Conservation (phyloP, 2,113 vertebrate species). For the Heliornis fulica region DNA sequence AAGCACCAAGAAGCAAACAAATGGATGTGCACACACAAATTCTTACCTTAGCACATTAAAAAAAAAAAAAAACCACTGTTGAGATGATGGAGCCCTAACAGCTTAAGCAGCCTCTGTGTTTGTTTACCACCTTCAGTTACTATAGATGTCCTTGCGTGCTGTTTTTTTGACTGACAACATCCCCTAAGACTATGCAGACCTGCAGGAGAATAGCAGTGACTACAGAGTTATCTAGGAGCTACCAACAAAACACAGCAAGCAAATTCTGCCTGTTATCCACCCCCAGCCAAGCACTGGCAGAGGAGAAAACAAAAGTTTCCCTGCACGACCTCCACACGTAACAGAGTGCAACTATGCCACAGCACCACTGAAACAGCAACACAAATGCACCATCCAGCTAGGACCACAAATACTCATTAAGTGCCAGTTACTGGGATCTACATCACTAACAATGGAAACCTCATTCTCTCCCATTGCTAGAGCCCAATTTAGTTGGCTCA, state of each 20-base stretch:
- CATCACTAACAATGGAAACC: neutral
- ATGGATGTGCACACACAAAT: accelerated
- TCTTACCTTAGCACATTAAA: neutral
- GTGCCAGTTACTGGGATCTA: neutral
- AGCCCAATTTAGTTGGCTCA: neutral
- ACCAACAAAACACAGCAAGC: neutral
- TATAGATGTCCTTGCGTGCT: neutral
- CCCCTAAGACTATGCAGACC: neutral
- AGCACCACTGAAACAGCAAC: neutral
- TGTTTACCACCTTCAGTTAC: neutral
- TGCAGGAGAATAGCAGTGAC: neutral
- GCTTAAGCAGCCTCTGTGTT: neutral
- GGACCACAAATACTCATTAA: neutral
- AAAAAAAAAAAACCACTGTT: neutral
- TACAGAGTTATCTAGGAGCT: neutral
- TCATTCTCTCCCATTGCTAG: neutral
- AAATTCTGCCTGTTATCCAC: neutral
- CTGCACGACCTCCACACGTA: neutral
- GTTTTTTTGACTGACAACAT: neutral
- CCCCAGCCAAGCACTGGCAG: neutral
- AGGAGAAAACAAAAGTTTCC: neutral
- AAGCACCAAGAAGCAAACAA: neutral
- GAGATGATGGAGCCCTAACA: neutral
- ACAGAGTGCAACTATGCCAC: neutral
- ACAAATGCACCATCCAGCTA: neutral